Base-by-base conservation (phyloP, 2,888 invertebrate genomes). In the Spodoptera littoralis region DNA sequence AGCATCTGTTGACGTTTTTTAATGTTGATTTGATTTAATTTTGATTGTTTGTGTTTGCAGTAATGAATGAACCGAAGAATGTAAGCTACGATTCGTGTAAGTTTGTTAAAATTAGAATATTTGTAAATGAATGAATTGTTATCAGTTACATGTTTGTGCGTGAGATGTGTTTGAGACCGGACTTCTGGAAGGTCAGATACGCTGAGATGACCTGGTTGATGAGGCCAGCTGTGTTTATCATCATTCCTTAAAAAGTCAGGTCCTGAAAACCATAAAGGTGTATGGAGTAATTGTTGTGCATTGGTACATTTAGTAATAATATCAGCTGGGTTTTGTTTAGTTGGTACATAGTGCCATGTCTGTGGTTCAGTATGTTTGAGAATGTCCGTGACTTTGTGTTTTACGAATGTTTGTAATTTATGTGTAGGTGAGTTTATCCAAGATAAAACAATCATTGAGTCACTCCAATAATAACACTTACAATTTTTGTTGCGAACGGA, bases 181-280 rank as follows among this genome's bases (percentile, higher is more conserved):
- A 52, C 12, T 24, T 43, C 52, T 43, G 52, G 52, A 43, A 43
- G 24, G 43, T 50, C 58, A 58, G 50, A 50, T 42, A 58, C 50
- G 58, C 58, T 58, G 50, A 58, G 50, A 45, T 58, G 50, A n/a
- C 58, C 24, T 3, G 58, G 46, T 59, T 59, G 46, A 51, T 51
- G 36, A 41, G 51, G 46, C 45, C 49, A 53, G 27, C 52, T 27
- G 6, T 44, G 24, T n/a, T 44, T 53, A 53, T 53, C 52, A 53
- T 53, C 44, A 53, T 53, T 53, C 27, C 44, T 44, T n/a, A 53
- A n/a, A 44, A 53, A 53, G n/a, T 53, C 44, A 6, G 52, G 52
- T 44, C 54, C 44, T 36, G 47, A 43, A 42, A 48, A 49, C 56
- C 48, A 48, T 27, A 56, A 42, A 30, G 5, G 4, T 42, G 42